phyloP scores from a whole-genome alignment of 2,113 vertebrate species.

The Columba janthina region DNA sequence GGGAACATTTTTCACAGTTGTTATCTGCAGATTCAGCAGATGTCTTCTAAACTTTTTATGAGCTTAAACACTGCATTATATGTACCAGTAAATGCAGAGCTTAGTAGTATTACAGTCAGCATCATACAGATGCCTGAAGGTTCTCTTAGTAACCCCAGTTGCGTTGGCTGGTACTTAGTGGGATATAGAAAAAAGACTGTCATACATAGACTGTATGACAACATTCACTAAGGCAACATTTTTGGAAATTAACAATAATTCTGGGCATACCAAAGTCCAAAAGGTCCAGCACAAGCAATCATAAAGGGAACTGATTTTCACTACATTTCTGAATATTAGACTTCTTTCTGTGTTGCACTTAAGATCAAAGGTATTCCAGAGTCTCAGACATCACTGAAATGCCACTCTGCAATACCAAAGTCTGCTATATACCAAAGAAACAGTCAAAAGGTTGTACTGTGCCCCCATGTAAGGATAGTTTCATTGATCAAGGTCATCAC shows the following conservation, averaged over 20 bases:
- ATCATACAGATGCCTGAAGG: neutral
- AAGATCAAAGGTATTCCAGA: neutral
- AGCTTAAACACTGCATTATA: neutral
- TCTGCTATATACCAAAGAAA: neutral
- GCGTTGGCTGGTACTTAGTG: neutral
- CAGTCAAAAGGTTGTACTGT: neutral
- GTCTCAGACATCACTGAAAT: neutral
- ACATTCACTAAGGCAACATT: neutral
- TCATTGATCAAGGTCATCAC: slow-evolving; percentile 37
- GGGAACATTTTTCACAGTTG: neutral
- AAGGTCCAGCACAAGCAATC: neutral
- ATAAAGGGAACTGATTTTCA: neutral
- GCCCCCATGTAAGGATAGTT: neutral
- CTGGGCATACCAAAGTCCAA: neutral
- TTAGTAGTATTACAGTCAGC: neutral
- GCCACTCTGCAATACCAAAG: neutral
- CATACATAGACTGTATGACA: neutral
- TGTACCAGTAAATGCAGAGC: neutral
- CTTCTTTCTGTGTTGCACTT: neutral
- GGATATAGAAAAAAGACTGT: neutral
- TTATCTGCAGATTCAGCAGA: neutral
- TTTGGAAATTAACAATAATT: neutral
- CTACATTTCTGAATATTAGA: neutral
- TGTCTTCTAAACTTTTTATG: neutral
- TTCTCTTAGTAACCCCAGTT: neutral